Conservation (phyloP, 2,797 vertebrate species). For the Thaleichthys pacificus region DNA sequence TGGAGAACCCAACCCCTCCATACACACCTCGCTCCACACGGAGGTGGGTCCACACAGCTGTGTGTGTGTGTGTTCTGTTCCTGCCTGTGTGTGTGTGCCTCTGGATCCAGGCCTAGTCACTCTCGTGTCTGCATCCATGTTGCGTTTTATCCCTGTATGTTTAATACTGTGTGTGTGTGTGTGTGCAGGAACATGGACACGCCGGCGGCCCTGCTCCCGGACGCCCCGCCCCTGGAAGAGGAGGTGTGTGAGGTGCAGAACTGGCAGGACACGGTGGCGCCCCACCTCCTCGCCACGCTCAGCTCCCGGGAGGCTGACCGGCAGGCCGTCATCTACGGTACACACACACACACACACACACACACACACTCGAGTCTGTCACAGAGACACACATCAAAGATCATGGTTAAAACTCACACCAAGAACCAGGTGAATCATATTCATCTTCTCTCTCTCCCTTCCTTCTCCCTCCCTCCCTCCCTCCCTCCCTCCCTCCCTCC, state of each 20-base stretch:
- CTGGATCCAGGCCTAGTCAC: too few species aligned
- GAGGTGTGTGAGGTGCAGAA: conserved; percentile 80
- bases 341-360: neutral
- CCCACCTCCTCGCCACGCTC: conserved; percentile 77
- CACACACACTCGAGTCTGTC: too few species aligned
- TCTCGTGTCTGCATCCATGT: neutral
- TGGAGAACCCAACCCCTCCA: conserved; percentile 92
- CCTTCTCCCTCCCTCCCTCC: too few species aligned
- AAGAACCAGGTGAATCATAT: neutral
- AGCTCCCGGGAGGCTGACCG: conserved; percentile 83
- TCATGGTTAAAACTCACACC: too few species aligned
- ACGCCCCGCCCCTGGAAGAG: conserved; percentile 81
- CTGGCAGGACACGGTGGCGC: conserved; percentile 86
- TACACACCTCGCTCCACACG: conserved; percentile 90
- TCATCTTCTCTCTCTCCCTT: neutral
- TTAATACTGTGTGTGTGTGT: neutral
- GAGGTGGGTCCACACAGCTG: conserved; percentile 75
- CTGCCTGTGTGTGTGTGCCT: neutral
- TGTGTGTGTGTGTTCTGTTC: neutral
- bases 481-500: neutral
- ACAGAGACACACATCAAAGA: too few species aligned
- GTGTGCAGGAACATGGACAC: conserved; percentile 82
- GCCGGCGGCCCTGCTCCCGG: conserved; percentile 74
- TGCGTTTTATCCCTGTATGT: neutral
- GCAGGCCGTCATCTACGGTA: conserved; percentile 94